A percentile compares a stretch with the other conserved stretches of the same genome.
These are phyloP conservation scores for Pseudopodoces humilis DNA, from an alignment of 2,113 vertebrate genomes.

Conservation along the genomic window DNA sequence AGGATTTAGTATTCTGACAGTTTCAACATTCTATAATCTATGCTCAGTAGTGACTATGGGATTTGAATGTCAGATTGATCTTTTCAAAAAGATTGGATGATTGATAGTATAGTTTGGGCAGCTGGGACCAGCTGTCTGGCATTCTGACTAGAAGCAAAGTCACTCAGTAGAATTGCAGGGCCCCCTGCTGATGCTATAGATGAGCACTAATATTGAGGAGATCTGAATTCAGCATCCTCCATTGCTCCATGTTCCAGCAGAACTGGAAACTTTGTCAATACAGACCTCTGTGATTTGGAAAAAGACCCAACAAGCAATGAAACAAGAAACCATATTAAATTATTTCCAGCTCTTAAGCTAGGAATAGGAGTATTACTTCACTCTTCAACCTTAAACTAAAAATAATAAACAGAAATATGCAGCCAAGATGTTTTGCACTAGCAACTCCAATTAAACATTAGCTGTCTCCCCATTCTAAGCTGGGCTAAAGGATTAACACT, in stretches of 20 bases:
- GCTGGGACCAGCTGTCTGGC: not conserved
- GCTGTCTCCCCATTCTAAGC: not conserved
- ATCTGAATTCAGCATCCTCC: not conserved
- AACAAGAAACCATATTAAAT: not conserved
- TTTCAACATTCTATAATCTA: not conserved
- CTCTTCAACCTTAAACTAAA: not conserved
- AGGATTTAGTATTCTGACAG: not conserved
- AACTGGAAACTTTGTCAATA: not conserved
- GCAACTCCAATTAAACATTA: not conserved
- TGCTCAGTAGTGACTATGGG: not conserved
- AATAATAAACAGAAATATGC: not conserved
- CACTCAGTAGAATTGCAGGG: not conserved
- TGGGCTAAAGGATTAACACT: not conserved
- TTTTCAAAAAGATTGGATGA: not conserved
- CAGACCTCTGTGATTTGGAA: not conserved
- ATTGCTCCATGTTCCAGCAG: not conserved
- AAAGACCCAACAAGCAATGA: not conserved
- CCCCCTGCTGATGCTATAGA: not conserved
- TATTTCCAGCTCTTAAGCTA: not conserved
- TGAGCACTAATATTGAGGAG: not conserved
- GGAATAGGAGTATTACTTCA: not conserved
- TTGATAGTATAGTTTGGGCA: not conserved
- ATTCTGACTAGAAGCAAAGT: not conserved
- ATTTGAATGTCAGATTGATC: not conserved
- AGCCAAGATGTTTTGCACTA: not conserved